These are phyloP conservation scores for Graphium colonna DNA, from an alignment of 2,888 invertebrate species.

Conservation along the genomic window DNA sequence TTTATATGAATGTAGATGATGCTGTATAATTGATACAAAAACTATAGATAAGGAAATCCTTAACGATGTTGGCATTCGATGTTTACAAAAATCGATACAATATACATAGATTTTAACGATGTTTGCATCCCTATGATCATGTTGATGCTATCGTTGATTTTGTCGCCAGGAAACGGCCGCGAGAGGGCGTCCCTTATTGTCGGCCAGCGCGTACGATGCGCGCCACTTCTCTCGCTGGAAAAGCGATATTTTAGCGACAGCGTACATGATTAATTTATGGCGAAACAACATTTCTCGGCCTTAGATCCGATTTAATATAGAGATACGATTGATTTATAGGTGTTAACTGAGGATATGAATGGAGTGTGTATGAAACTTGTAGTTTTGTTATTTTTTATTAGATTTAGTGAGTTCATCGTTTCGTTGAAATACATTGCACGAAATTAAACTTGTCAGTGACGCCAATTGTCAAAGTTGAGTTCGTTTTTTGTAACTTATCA, in stretches of 20 bases:
- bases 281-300: conserved; percentile 63
- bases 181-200: conserved; percentile 53
- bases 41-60: too few relatives aligned
- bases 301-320: conserved; percentile 66
- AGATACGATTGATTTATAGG: conserved; percentile 72
- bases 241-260: conserved; percentile 77
- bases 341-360: conserved; percentile 35
- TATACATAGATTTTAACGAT: too few relatives aligned
- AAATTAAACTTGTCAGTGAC: too few relatives aligned
- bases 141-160: conserved; percentile 72
- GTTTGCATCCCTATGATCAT: too few relatives aligned
- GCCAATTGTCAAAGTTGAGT: too few relatives aligned
- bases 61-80: too few relatives aligned
- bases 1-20: too few relatives aligned
- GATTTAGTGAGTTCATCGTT: too few relatives aligned
- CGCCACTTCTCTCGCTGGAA: conserved; percentile 57
- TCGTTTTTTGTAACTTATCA: too few relatives aligned
- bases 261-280: conserved; percentile 79
- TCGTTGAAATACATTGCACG: too few relatives aligned
- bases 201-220: conserved; percentile 59
- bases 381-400: background rate
- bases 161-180: conserved; percentile 74
- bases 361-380: conserved; percentile 8
- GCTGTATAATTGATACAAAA: too few relatives aligned
- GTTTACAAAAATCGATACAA: too few relatives aligned